phyloP scores from a whole-genome alignment of 2,113 vertebrate genomes.

The Saguinus imperator region DNA sequence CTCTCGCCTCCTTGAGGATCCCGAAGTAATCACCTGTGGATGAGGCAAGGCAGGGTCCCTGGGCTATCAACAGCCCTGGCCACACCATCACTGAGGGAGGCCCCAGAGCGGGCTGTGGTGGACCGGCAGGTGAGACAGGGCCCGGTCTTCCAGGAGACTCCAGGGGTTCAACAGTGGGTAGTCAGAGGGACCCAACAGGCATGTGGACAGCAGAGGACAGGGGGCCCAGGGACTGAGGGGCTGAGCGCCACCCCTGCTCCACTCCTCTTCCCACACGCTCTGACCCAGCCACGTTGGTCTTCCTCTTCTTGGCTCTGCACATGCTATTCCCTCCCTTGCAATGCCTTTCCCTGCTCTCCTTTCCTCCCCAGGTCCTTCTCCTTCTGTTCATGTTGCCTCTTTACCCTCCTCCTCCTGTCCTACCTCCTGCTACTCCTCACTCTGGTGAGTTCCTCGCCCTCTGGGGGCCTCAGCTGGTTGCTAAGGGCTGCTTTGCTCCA shows the following conservation, averaged over 20 bases:
- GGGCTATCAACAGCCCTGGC: background rate
- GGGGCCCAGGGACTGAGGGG: background rate
- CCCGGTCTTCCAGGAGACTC: background rate
- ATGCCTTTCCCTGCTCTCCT: background rate
- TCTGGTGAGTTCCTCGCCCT: too few relatives aligned
- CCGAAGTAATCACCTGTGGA: constrained; percentile 95
- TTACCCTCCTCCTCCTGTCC: too few relatives aligned
- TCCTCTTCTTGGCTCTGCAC: background rate
- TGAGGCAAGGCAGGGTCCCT: background rate
- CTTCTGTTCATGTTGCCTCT: background rate
- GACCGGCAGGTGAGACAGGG: background rate
- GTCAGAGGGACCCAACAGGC: background rate
- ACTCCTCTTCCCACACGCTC: background rate
- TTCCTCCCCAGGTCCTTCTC: background rate
- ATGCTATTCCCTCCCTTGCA: background rate
- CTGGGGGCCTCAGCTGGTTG: background rate
- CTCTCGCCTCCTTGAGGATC: constrained; percentile 94
- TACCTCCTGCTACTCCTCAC: background rate
- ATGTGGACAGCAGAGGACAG: accelerated
- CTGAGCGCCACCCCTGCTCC: too few relatives aligned
- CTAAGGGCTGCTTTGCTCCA: background rate
- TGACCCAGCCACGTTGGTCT: background rate
- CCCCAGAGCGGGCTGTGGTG: accelerated
- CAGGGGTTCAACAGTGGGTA: background rate
- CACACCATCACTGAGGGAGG: background rate